These are phyloP conservation scores for Tholera decimalis DNA, from an alignment of 2,888 invertebrate species.

Conservation along the genomic window DNA sequence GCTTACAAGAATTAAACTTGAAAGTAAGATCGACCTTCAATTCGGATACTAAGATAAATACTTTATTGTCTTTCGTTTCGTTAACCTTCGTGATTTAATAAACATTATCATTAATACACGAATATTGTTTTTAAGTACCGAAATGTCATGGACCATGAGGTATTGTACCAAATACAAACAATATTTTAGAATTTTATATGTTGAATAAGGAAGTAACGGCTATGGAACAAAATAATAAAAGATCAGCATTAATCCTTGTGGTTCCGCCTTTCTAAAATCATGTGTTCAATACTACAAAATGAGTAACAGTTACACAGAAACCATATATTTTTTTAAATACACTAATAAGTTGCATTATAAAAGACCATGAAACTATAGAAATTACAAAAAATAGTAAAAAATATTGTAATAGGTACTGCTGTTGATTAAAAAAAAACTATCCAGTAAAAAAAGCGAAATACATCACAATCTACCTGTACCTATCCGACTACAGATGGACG, in stretches of 20 bases:
- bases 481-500: too few species aligned
- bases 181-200: conserved; percentile 31
- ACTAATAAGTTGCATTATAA: too few species aligned
- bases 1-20: conserved; percentile 53
- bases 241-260: neutral
- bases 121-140: conserved; percentile 53
- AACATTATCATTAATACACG: conserved; percentile 66
- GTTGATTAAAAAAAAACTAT: too few species aligned
- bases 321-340: too few species aligned
- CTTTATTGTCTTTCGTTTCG: conserved; percentile 67
- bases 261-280: conserved; percentile 34
- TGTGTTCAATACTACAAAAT: neutral
- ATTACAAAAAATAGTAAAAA: too few species aligned
- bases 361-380: too few species aligned
- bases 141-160: conserved; percentile 69
- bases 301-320: neutral
- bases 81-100: conserved; percentile 71
- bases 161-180: conserved; percentile 18
- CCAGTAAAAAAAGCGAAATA: too few species aligned
- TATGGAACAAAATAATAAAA: conserved; percentile 13
- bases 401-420: too few species aligned
- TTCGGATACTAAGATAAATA: conserved; percentile 62
- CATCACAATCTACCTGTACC: too few species aligned
- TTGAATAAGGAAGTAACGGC: conserved; percentile 5
- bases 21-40: conserved; percentile 67